Evolutionary conservation across 1,140 invertebrate species (phyloP), one percentile per base, ranked within the genome.

Genomic region (Trichonephila inaurata): DNA sequence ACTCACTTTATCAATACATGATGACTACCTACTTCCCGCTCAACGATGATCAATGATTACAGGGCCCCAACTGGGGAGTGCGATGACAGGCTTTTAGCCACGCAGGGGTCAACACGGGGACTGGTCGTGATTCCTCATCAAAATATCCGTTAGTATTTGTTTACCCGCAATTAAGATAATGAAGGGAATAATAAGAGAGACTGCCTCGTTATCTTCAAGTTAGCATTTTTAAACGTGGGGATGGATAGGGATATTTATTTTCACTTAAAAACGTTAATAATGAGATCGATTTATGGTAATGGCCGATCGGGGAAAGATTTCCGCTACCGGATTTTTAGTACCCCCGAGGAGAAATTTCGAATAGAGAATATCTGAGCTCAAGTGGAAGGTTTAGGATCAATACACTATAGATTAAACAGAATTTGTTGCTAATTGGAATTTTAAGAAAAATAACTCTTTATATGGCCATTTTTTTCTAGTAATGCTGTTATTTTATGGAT

Each of bases 151-250:
- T 51, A 44, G 12, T 69, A n/a, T 58, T 81, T 90, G 72, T 90
- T 90, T 82, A 90, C 89, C 61, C 16, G 61, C 28, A 62, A 90
- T 82, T 90, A 90, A 16, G 72, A 61, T 90, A 90, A 90, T 90
- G 89, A 40, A 2, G 51, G 44, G 64, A 21, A 89, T 89, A 72
- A 89, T 81, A 33, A 19, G 89, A 19, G 89, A 4, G 24, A 58
- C 2, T 40, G 4, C 33, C 44, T 90, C 89, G 19, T 90, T 81
- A 89, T 89, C 64, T 89, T 6, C 4, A 24, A 61, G 6, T 51
- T 51, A 51, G 51, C 51, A 1, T 21, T 83, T n/a, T 44, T 19
- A 69, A 51, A 19, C 28, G 14, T 12, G 87, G 60, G 40, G 87
- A 7, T 7, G 28, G 40, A 21, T 24, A 14, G 19, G 8, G 5